Percentiles rank a stretch among this genome's conserved stretches.
Conservation (phyloP, 2,888 invertebrate genomes). For the Meloe dianella region DNA sequence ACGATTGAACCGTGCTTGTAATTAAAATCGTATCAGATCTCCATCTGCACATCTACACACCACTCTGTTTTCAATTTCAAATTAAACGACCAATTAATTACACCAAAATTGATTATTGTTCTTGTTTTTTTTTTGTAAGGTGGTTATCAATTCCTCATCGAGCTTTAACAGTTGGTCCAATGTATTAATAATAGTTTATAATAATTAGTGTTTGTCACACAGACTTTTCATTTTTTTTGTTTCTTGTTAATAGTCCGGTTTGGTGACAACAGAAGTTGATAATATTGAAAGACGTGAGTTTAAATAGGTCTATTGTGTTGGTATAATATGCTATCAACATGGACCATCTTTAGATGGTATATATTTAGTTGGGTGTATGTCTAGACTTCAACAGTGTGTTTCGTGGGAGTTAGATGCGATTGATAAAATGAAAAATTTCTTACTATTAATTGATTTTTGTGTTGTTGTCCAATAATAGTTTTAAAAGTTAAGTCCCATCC, state of each 20-base stretch:
- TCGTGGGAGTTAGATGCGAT: conserved; percentile 37
- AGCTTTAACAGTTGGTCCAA: conserved; percentile 24
- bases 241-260: conserved; percentile 1
- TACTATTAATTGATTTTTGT: conserved; percentile 34
- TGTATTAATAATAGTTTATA: conserved; percentile 10
- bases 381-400: conserved; percentile 29
- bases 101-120: conserved; percentile 18
- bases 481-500: not conserved
- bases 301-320: conserved; percentile 37
- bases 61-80: not conserved
- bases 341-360: conserved; percentile 30
- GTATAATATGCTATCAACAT: conserved; percentile 31
- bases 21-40: conserved; percentile 14
- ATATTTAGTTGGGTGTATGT: conserved; percentile 23
- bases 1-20: not conserved
- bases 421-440: conserved; percentile 36
- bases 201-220: not conserved
- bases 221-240: not conserved
- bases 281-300: conserved; percentile 23
- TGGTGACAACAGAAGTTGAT: conserved; percentile 21
- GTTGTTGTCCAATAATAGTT: not conserved
- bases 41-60: not conserved
- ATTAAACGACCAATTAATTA: conserved; percentile 13
- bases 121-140: not conserved
- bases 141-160: conserved; percentile 35